These are phyloP conservation scores for Pantherophis vulpinus DNA, from an alignment of 2,797 vertebrate species.

Conservation along the genomic window DNA sequence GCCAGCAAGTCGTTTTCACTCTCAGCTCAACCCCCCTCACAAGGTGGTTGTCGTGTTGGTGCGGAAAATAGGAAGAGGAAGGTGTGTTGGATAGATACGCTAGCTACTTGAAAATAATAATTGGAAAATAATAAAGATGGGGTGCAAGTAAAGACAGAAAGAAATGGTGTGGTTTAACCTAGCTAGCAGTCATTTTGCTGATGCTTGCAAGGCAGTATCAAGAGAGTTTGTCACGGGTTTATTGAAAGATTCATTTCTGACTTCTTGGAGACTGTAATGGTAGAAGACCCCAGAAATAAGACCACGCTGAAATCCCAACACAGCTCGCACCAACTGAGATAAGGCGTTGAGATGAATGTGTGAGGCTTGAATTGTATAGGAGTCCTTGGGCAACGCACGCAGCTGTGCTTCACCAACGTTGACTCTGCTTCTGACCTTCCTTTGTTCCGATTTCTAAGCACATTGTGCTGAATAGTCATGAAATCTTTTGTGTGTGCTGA, in stretches of 20 bases:
- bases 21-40: too few species aligned
- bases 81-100: too few species aligned
- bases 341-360: background rate
- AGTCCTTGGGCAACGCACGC: background rate
- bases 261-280: background rate
- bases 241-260: background rate
- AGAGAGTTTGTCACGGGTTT: background rate
- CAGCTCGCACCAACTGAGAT: background rate
- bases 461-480: background rate
- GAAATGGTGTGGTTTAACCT: background rate
- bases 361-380: background rate
- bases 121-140: too few species aligned
- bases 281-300: background rate
- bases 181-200: background rate
- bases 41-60: fast-evolving
- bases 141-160: background rate
- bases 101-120: too few species aligned
- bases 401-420: background rate
- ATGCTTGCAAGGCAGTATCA: background rate
- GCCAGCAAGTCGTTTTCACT: too few species aligned
- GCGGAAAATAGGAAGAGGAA: too few species aligned
- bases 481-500: background rate
- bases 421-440: background rate
- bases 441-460: background rate
- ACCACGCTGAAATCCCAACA: background rate